A percentile compares a stretch with the other conserved stretches of the same genome.
Evolutionary conservation across 2,113 vertebrate genomes (phyloP).

Genomic region (Elaphurus davidianus): DNA sequence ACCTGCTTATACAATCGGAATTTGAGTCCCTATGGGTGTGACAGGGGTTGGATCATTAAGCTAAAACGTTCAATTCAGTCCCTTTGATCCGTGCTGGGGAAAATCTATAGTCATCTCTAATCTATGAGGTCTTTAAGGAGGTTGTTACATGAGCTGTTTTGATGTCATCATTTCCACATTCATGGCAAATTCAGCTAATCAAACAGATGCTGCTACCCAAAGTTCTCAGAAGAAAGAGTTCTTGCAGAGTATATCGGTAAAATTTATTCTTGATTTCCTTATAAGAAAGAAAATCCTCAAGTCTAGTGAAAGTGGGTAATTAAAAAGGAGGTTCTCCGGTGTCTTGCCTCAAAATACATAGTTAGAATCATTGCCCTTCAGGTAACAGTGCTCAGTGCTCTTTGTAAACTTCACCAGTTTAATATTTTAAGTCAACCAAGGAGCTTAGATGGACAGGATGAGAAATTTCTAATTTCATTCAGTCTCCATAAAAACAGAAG

Average conservation of each 20-base stretch:
- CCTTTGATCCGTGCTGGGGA: slow-evolving; percentile 70
- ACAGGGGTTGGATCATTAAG: slow-evolving; percentile 73
- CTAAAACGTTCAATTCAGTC: slow-evolving; percentile 70
- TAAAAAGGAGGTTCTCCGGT: not conserved
- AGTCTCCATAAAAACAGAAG: not conserved
- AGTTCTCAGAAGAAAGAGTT: slow-evolving; percentile 27
- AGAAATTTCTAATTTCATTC: not conserved
- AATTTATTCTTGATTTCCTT: slow-evolving; percentile 27
- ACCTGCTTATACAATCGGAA: slow-evolving; percentile 53
- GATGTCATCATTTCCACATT: slow-evolving; percentile 68
- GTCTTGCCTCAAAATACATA: not conserved
- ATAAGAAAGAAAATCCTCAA: slow-evolving; percentile 16
- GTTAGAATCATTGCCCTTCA: not conserved
- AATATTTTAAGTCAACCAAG: not conserved
- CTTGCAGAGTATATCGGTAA: not conserved
- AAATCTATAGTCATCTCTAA: slow-evolving; percentile 76
- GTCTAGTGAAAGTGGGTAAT: not conserved
- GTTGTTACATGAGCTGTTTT: slow-evolving; percentile 59
- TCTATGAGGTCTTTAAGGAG: slow-evolving; percentile 70
- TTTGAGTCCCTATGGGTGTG: slow-evolving; percentile 62
- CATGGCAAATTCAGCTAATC: slow-evolving; percentile 48
- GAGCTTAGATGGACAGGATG: not conserved
- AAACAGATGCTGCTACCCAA: slow-evolving; percentile 1
- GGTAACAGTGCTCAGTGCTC: not conserved
- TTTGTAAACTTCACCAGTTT: not conserved